Evolutionary conservation across 2,113 vertebrate species (phyloP), one percentile per base, ranked within the genome.

Genomic region (Myrmophylax atrothorax): DNA sequence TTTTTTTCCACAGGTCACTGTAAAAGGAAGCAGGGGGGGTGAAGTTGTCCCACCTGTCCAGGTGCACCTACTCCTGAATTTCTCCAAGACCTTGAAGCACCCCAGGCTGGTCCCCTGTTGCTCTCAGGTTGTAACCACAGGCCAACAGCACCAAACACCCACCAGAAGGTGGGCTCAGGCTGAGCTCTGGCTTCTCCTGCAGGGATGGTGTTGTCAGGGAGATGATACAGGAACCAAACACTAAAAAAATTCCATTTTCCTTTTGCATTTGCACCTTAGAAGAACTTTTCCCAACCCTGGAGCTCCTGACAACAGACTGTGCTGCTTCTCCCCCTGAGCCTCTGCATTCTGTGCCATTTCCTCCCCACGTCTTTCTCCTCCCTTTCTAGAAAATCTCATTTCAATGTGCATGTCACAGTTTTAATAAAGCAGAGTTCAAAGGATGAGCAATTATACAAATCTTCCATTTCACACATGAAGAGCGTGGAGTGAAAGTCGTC

Each of bases 371-470:
- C 50, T 95, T 90, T 94, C 93, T 88, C 83, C 93, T 87, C 91
- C 93, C 87, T 90, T 78, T 58, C n/a, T 88, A 69, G 18, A 89
- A 87, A 88, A 93, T 94, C 88, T 81, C 88, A 84, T 96, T 96
- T 93, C 89, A 93, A 94, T 86, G 88, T 75, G 87, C 44, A 3
- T 89, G 93, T 93, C 96, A 81, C 90, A 84, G 90, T 75, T 95
- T 72, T 95, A 96, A 92, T 90, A 93, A 92, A 95, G 88, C 35
- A 59, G 11, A 96, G 91, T 95, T 96, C 95, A 96, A 94, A 96
- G 96, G 96, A 95, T 89, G 91, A 90, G 82, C 96, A 96, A 95
- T 97, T 95, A 96, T 62, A 96, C 89, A 96, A 96, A 96, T 95
- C 93, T 87, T 89, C 87, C 94, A 96, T 97, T 96, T 97, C 94